Base-by-base conservation (phyloP, 2,113 vertebrate genomes). In the Siniperca knerii region DNA sequence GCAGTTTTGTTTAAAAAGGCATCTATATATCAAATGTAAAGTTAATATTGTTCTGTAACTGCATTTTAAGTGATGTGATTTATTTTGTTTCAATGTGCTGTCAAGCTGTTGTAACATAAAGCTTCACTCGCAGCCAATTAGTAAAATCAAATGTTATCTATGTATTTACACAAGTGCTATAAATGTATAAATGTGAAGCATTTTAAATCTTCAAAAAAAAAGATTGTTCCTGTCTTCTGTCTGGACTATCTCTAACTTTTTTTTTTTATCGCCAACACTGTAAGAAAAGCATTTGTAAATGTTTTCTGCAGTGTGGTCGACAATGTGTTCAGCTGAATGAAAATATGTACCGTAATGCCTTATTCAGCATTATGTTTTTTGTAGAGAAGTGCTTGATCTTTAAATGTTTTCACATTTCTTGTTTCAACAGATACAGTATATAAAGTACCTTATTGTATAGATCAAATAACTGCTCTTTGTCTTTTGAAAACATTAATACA, bases 331-430 rank as follows among this genome's bases (percentile, higher is more conserved):
- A 81, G 50, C 55, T 86, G 71, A 86, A 54, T 76, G 75, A 74
- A 87, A 83, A 78, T 79, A 60, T 80, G 75, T 88, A 90, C 89
- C 83, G 8, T 85, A 77, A 73, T 79, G 90, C 92, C 90, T 93
- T 90, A 91, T 81, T 81, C 60, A 83, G 75, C 57, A 72, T 84
- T 37, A 23, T 46, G 67, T 89, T 87, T 81, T 72, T 46, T 74
- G 48, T 21, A 60, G n/a, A 70, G 42, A 74, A 68, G 15, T 79
- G 78, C 0, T 69, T 44, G 23, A 79, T 71, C 62, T 87, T 79
- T 84, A 60, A 25, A n/a, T 42, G 48, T 71, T 68, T 23, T 73
- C 23, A 66, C 8, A 68, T 78, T 46, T 61, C 66, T 52, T 61
- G 55, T 82, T 90, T 46, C 48, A 68, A 42, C 60, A 25, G 54